A percentile compares a stretch with the other conserved stretches of the same genome.
Evolutionary conservation across 2,797 vertebrate genomes (phyloP).

Genomic region (Pristis pectinata): DNA sequence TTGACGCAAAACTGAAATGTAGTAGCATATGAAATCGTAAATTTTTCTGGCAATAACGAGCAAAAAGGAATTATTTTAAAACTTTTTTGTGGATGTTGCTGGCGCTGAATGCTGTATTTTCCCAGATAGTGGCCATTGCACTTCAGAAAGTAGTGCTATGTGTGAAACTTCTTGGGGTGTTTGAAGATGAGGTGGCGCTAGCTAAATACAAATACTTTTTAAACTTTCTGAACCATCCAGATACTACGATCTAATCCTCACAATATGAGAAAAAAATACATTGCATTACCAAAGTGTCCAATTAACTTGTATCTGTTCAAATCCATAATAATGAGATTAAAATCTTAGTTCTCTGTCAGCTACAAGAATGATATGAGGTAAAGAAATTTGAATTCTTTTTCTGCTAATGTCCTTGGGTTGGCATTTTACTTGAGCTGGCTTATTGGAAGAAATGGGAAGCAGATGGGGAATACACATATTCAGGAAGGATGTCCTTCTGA

Average conservation of each 20-base stretch:
- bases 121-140: neutral
- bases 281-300: slow-evolving; percentile 13
- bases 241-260: neutral
- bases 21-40: neutral
- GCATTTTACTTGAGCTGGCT: neutral
- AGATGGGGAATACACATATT: neutral
- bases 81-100: neutral
- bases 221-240: neutral
- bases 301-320: no score
- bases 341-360: slow-evolving; percentile 8
- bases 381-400: slow-evolving; percentile 11
- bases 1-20: slow-evolving; percentile 21
- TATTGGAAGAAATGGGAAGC: neutral
- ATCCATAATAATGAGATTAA: neutral
- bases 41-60: neutral
- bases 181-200: neutral
- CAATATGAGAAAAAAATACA: neutral
- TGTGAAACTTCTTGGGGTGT: neutral
- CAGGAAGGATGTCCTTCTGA: neutral
- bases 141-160: neutral
- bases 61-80: neutral
- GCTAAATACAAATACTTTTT: neutral
- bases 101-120: slow-evolving; percentile 26
- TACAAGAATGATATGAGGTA: neutral
- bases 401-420: neutral